phyloP scores from a whole-genome alignment of 2,797 vertebrate genomes.

The Podarcis siculus region DNA sequence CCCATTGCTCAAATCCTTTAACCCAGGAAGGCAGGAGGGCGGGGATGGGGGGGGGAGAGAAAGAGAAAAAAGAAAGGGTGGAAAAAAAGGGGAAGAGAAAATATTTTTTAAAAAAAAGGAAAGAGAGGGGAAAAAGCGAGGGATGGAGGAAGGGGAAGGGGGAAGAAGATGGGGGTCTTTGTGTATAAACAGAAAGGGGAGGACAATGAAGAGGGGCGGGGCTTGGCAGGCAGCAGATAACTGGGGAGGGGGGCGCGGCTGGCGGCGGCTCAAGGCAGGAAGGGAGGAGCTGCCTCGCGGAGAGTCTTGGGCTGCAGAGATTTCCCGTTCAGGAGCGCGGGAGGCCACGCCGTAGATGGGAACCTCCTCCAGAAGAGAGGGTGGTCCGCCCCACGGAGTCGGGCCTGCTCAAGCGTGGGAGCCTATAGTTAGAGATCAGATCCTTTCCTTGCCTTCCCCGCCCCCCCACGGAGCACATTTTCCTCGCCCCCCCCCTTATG shows the following conservation, averaged over 20 bases:
- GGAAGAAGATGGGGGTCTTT: conserved; percentile 20
- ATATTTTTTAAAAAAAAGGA: not conserved
- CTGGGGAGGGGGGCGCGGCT: not conserved
- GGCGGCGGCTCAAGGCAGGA: not conserved
- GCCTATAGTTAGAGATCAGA: not conserved
- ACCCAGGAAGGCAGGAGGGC: not conserved
- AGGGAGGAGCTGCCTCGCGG: not conserved
- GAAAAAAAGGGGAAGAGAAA: no score
- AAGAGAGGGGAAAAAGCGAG: not conserved
- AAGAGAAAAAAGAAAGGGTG: no score
- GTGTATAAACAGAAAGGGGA: conserved; percentile 45
- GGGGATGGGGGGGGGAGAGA: not conserved
- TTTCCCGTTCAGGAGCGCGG: not conserved
- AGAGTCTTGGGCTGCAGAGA: not conserved
- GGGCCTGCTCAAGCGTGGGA: not conserved
- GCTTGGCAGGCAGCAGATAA: not conserved
- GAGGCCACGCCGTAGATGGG: not conserved
- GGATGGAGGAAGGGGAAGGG: not conserved
- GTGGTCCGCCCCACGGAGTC: not conserved
- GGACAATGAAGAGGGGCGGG: conserved; percentile 40
- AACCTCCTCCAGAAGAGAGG: not conserved
- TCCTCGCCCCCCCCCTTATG: no score
- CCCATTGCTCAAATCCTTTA: conserved; percentile 11
- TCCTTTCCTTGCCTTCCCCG: no score
- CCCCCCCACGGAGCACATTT: accelerated